Conservation (phyloP, 2,797 vertebrate genomes). For the Acropternis orthonyx region DNA sequence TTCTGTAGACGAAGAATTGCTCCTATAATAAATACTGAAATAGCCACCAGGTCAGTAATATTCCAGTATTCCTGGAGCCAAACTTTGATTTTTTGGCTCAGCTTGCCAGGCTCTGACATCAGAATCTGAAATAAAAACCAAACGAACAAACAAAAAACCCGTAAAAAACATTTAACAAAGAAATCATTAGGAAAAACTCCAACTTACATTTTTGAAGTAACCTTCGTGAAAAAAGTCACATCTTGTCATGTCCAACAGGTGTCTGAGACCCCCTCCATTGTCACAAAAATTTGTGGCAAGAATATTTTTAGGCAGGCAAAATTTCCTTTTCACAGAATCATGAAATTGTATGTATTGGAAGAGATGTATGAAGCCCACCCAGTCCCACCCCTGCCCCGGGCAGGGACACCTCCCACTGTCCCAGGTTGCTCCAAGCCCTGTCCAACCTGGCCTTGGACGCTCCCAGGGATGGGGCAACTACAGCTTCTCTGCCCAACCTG, state of each 20-base stretch:
- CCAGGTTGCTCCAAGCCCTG: background rate
- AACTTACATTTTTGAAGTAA: background rate
- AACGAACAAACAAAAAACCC: background rate
- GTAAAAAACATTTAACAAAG: background rate
- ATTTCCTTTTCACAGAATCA: background rate
- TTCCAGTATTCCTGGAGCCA: slow-evolving; percentile 99
- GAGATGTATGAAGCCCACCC: background rate
- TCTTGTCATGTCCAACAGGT: background rate
- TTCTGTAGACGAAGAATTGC: slow-evolving; percentile 90
- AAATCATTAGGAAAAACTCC: background rate
- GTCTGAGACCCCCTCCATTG: background rate
- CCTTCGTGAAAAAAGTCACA: background rate
- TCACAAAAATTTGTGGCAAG: background rate
- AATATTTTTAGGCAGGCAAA: background rate
- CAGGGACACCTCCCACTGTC: background rate
- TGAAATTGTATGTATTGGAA: background rate
- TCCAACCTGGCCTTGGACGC: background rate
- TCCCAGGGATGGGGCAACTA: background rate
- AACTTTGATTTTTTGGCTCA: slow-evolving; percentile 96
- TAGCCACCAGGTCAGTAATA: slow-evolving; percentile 94
- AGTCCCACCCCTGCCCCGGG: background rate
- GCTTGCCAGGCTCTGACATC: slow-evolving; percentile 98
- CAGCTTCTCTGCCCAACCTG: background rate
- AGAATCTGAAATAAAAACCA: slow-evolving; percentile 83
- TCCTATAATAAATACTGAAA: slow-evolving; percentile 89